Percentiles rank a stretch among this genome's conserved stretches.
Evolutionary conservation across 2,888 invertebrate genomes (phyloP).

Genomic region (Caenorhabditis zanzibari): DNA sequence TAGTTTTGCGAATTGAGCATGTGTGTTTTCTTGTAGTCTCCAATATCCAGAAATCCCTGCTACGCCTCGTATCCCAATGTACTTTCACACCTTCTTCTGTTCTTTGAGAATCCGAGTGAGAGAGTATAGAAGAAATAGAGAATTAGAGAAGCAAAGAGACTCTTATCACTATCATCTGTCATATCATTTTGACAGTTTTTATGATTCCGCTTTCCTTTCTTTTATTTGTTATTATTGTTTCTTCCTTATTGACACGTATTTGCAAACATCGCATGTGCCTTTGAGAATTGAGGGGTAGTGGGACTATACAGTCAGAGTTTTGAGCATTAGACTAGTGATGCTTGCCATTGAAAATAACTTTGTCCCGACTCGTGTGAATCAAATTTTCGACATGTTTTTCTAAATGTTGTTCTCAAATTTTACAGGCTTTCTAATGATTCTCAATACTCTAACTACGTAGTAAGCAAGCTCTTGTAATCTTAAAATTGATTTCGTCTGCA

Average conservation of each 20-base stretch:
- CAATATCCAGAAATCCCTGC: not conserved
- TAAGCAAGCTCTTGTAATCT: too few relatives aligned
- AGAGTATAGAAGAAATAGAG: not conserved
- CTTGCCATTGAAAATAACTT: too few relatives aligned
- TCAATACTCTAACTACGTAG: too few relatives aligned
- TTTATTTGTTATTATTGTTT: not conserved
- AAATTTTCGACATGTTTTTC: too few relatives aligned
- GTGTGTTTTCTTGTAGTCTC: too few relatives aligned
- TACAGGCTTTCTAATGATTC: too few relatives aligned
- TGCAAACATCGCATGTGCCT: not conserved
- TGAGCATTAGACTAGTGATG: too few relatives aligned
- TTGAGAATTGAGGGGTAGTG: not conserved
- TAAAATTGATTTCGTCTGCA: too few relatives aligned
- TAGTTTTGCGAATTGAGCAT: too few relatives aligned
- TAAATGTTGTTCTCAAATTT: too few relatives aligned
- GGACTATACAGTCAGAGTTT: too few relatives aligned
- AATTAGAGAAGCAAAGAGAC: not conserved
- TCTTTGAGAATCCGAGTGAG: constrained; percentile 1
- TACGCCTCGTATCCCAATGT: not conserved
- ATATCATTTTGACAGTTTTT: constrained; percentile 1
- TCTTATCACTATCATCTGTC: constrained; percentile 3
- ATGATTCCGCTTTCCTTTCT: not conserved
- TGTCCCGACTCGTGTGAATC: too few relatives aligned
- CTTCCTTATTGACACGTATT: not conserved
- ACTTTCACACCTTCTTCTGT: not conserved